A percentile compares a stretch with the other conserved stretches of the same genome.
Evolutionary conservation across 2,888 invertebrate genomes (phyloP).

Genomic region (Leucania comma): DNA sequence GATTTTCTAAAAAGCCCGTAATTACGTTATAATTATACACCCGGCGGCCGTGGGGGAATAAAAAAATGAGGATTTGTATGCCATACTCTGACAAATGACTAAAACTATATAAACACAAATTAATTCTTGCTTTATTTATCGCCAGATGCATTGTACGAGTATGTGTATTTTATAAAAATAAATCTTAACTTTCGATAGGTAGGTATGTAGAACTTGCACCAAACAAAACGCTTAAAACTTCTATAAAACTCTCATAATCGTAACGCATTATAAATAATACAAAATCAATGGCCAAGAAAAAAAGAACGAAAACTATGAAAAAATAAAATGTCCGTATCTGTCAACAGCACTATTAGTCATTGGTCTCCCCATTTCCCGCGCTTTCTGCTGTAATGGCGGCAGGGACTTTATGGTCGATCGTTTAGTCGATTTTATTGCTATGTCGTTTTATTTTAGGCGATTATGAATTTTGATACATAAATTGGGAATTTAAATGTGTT

Average conservation of each 20-base stretch:
- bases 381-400: conserved; percentile 36
- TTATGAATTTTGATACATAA: conserved; percentile 24
- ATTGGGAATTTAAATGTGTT: too few relatives aligned
- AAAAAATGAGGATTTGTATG: neutral
- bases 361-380: conserved; percentile 53
- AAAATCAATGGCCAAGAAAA: conserved; percentile 13
- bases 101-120: too few relatives aligned
- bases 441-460: conserved; percentile 28
- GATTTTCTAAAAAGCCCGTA: too few relatives aligned
- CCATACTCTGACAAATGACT: too few relatives aligned
- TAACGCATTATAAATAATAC: neutral
- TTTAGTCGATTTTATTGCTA: conserved; percentile 45
- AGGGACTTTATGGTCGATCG: conserved; percentile 26
- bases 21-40: too few relatives aligned
- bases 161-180: too few relatives aligned
- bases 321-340: conserved; percentile 38
- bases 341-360: conserved; percentile 53
- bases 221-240: too few relatives aligned
- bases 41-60: too few relatives aligned
- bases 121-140: too few relatives aligned
- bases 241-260: neutral
- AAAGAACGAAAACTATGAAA: conserved; percentile 34
- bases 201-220: too few relatives aligned
- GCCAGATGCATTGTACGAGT: too few relatives aligned
- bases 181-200: too few relatives aligned